A percentile compares a stretch with the other conserved stretches of the same genome.
These are phyloP conservation scores for Leucophenga maculata DNA, from an alignment of 2,888 invertebrate genomes.

Conservation along the genomic window DNA sequence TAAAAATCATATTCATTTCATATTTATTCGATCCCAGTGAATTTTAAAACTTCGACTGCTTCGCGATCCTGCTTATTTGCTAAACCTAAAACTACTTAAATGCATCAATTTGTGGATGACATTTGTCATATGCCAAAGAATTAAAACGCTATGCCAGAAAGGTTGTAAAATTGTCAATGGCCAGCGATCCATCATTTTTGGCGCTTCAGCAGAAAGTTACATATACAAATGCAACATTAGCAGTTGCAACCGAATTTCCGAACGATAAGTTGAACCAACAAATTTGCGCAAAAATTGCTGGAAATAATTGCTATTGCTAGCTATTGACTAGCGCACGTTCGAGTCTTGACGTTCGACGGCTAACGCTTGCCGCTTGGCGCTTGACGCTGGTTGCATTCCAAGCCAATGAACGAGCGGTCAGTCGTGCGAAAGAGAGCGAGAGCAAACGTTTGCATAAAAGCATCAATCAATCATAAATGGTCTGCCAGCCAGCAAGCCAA, in stretches of 20 bases:
- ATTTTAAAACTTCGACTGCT: no score
- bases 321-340: background rate
- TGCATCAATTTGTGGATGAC: slow-evolving; percentile 19
- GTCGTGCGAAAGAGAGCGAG: background rate
- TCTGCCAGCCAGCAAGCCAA: background rate
- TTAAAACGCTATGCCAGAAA: background rate
- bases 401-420: background rate
- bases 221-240: background rate
- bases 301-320: slow-evolving; percentile 31
- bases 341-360: background rate
- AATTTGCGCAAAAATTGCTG: slow-evolving; percentile 21
- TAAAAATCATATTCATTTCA: no score
- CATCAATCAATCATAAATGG: slow-evolving; percentile 60
- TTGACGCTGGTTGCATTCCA: slow-evolving; percentile 8
- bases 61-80: no score
- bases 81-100: background rate
- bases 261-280: slow-evolving; percentile 20
- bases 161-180: slow-evolving; percentile 8
- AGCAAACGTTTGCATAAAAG: slow-evolving; percentile 50
- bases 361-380: background rate
- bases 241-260: background rate
- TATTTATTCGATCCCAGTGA: no score
- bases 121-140: slow-evolving; percentile 1
- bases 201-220: background rate
- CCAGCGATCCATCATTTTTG: slow-evolving; percentile 15